Conservation (phyloP, 2,113 vertebrate genomes). For the Mustela nigripes region DNA sequence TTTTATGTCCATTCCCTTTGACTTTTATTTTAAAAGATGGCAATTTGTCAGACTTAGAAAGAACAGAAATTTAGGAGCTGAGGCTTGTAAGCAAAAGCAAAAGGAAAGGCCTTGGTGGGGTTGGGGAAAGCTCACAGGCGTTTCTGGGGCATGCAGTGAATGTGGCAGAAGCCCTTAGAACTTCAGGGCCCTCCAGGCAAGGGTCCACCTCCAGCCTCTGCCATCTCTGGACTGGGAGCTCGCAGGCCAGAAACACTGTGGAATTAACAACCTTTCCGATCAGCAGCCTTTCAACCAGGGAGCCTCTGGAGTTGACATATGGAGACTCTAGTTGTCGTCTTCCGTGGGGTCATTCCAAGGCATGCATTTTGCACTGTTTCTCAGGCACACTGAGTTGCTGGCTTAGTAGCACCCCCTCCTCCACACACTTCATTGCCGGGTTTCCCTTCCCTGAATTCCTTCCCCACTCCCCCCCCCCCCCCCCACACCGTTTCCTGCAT, state of each 20-base stretch:
- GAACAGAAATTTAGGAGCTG: not conserved
- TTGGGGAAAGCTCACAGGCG: not conserved
- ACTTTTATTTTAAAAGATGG: constrained; percentile 30
- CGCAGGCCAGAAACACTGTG: not conserved
- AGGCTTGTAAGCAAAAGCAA: not conserved
- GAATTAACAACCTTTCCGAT: accelerated
- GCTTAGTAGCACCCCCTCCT: not conserved
- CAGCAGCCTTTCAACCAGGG: not conserved
- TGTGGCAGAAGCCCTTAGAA: too few relatives aligned
- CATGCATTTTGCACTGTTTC: not conserved
- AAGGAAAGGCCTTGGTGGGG: not conserved
- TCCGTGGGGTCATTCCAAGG: too few relatives aligned
- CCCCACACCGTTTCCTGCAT: too few relatives aligned
- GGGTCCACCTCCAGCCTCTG: not conserved
- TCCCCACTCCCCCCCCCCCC: too few relatives aligned
- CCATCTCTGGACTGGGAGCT: too few relatives aligned
- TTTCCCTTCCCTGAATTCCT: too few relatives aligned
- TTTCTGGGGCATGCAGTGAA: too few relatives aligned
- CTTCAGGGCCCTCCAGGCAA: not conserved
- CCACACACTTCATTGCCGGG: not conserved
- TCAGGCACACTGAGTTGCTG: too few relatives aligned
- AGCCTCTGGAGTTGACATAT: not conserved
- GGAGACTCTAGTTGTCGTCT: not conserved
- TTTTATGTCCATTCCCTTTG: not conserved
- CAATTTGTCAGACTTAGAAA: not conserved